Evolutionary conservation across 2,888 invertebrate genomes (phyloP).

Genomic region (Choristoneura rosaceana): DNA sequence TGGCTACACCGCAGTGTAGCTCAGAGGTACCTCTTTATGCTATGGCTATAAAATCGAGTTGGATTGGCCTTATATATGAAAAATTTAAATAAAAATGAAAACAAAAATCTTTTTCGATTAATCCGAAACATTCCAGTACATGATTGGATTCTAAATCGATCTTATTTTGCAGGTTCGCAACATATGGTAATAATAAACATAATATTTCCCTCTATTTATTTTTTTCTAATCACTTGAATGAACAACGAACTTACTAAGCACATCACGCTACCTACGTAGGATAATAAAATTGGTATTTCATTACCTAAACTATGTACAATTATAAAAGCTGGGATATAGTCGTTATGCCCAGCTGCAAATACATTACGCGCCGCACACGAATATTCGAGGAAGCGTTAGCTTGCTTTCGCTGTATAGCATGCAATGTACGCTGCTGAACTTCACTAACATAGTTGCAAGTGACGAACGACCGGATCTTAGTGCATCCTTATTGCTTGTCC

Average conservation of each 20-base stretch:
- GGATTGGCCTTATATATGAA: no score
- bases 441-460: not conserved
- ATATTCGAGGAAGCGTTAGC: not conserved
- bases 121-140: no score
- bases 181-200: no score
- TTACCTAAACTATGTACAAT: constrained; percentile 10
- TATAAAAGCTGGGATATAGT: not conserved
- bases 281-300: constrained; percentile 16
- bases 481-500: constrained; percentile 11
- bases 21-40: no score
- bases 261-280: constrained; percentile 1
- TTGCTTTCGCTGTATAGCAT: not conserved
- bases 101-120: no score
- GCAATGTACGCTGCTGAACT: not conserved
- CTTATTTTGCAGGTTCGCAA: no score
- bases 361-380: not conserved
- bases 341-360: not conserved
- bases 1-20: no score
- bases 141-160: no score
- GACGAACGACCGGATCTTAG: not conserved
- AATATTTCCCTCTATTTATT: no score
- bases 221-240: not conserved
- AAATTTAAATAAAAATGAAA: no score
- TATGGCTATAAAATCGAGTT: no score
- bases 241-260: not conserved